These are phyloP conservation scores for Dasypogon diadema DNA, from an alignment of 2,888 invertebrate species.

Conservation along the genomic window DNA sequence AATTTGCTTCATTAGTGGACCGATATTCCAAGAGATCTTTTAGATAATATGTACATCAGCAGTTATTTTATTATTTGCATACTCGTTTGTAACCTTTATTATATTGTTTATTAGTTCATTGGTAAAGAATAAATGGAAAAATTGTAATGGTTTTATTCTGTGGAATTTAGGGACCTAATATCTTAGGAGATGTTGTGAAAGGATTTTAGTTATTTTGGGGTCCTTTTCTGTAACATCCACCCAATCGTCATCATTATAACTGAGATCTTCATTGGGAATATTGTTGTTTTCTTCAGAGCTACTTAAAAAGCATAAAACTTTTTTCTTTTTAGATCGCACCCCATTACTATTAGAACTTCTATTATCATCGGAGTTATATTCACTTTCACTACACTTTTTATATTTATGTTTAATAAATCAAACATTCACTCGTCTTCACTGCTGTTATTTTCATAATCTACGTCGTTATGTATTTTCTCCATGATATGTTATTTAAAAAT, in stretches of 20 bases:
- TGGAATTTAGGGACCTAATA: not conserved
- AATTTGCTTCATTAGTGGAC: too few species aligned
- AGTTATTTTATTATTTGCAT: too few species aligned
- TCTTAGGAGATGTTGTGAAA: conserved; percentile 4
- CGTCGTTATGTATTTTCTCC: conserved; percentile 15
- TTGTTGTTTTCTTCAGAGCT: not conserved
- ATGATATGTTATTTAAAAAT: not conserved
- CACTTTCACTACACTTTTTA: conserved; percentile 5
- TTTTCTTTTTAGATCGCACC: not conserved
- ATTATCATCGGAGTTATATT: too few species aligned
- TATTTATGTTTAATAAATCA: not conserved
- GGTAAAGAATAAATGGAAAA: not conserved
- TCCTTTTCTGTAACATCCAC: conserved; percentile 18
- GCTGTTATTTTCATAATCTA: conserved; percentile 1
- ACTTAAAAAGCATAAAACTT: not conserved
- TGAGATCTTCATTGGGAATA: not conserved
- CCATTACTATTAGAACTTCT: not conserved
- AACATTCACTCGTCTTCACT: conserved; percentile 10
- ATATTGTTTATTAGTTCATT: too few species aligned
- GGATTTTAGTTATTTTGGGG: not conserved
- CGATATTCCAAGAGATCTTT: too few species aligned
- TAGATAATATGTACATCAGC: too few species aligned
- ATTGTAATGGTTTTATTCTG: not conserved
- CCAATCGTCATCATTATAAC: not conserved
- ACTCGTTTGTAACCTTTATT: too few species aligned